A percentile compares a stretch with the other conserved stretches of the same genome.
phyloP scores from a whole-genome alignment of 2,797 vertebrate genomes.

The Hypotaenidia philippensis region DNA sequence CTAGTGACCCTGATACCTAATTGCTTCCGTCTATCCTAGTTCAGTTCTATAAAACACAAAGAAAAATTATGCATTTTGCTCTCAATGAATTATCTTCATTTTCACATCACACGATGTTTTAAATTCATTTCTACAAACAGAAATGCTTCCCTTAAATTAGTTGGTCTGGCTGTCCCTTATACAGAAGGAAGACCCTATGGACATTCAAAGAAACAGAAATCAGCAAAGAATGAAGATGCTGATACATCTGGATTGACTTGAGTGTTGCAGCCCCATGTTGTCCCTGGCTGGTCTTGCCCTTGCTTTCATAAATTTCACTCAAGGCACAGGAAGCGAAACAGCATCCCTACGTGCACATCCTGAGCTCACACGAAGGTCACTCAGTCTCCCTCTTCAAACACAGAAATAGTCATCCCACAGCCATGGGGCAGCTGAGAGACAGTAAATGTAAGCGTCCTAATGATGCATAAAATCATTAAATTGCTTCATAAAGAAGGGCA shows the following conservation, averaged over 20 bases:
- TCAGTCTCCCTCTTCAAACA: background rate
- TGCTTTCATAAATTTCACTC: background rate
- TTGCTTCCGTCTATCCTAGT: background rate
- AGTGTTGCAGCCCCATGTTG: background rate
- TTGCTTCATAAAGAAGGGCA: background rate
- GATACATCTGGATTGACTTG: background rate
- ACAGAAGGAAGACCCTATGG: background rate
- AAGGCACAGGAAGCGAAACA: background rate
- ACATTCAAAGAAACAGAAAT: background rate
- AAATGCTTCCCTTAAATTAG: background rate
- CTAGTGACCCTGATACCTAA: background rate
- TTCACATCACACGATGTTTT: background rate
- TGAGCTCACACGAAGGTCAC: background rate
- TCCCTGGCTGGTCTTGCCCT: background rate
- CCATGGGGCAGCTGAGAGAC: background rate
- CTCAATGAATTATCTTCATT: background rate
- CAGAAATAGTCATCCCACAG: background rate
- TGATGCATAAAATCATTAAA: background rate
- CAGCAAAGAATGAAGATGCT: background rate
- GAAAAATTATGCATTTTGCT: background rate
- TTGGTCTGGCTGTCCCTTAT: background rate
- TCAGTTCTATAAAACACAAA: background rate
- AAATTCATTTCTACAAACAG: background rate
- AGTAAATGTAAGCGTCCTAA: background rate
- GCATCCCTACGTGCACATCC: accelerated